phyloP scores from a whole-genome alignment of 2,113 vertebrate species.

The Protomyctophum bolini region DNA sequence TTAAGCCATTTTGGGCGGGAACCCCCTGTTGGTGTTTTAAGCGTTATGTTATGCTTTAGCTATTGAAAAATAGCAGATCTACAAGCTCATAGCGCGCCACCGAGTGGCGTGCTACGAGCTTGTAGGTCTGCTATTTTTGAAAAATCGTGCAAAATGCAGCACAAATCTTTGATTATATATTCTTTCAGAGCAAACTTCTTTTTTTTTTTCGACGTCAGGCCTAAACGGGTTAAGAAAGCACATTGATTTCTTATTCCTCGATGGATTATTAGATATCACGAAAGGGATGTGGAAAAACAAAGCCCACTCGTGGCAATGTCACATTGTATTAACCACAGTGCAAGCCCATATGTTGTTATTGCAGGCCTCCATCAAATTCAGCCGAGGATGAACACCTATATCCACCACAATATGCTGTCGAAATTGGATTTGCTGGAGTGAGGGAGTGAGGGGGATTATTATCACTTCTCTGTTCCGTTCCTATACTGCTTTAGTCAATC shows the following conservation, averaged over 20 bases:
- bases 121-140: no score
- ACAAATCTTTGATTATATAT: no score
- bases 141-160: no score
- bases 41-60: no score
- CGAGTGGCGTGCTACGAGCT: no score
- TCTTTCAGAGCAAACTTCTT: no score
- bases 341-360: slow-evolving; percentile 40
- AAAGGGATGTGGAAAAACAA: slow-evolving; percentile 54
- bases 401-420: slow-evolving; percentile 55
- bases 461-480: slow-evolving; percentile 50
- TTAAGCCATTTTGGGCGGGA: no score
- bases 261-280: slow-evolving; percentile 45
- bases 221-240: slow-evolving; percentile 36
- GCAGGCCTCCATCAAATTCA: slow-evolving; percentile 64
- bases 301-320: slow-evolving; percentile 57
- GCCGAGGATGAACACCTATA: slow-evolving; percentile 54
- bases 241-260: slow-evolving; percentile 31
- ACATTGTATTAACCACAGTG: slow-evolving; percentile 63
- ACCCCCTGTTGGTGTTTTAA: no score
- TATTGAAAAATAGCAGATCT: no score
- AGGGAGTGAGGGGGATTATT: slow-evolving; percentile 52
- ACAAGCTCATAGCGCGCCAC: no score
- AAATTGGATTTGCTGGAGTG: slow-evolving; percentile 70
- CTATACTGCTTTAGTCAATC: slow-evolving; percentile 50
- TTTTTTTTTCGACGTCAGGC: no score